Conservation (phyloP, 2,888 invertebrate species). For the Drosophila algonquin region DNA sequence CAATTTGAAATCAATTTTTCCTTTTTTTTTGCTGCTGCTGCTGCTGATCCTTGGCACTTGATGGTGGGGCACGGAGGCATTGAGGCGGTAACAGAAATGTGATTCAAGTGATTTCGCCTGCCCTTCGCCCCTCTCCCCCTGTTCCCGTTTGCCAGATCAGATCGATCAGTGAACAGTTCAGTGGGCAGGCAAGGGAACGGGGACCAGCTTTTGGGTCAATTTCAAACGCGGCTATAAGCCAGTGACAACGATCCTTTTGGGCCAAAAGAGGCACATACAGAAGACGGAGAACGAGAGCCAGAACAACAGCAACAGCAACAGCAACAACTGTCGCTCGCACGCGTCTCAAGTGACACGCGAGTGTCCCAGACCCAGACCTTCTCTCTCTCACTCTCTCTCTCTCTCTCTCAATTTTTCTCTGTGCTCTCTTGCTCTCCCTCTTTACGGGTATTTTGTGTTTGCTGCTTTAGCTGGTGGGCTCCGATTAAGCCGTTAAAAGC, state of each 20-base stretch:
- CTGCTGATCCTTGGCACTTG: constrained; percentile 39
- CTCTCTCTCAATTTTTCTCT: background rate
- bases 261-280: background rate
- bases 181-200: constrained; percentile 46
- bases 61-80: constrained; percentile 28
- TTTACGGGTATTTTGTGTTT: constrained; percentile 30
- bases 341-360: constrained; percentile 82
- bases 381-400: background rate
- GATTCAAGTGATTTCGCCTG: constrained; percentile 31
- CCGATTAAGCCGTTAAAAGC: constrained; percentile 33
- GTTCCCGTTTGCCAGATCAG: background rate
- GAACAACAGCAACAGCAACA: constrained; percentile 6
- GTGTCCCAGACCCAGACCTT: constrained; percentile 8
- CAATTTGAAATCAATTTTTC: constrained; percentile 40
- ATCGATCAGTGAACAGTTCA: constrained; percentile 69
- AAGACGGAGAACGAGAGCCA: background rate
- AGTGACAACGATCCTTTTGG: constrained; percentile 32
- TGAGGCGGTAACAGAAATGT: constrained; percentile 38
- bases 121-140: background rate
- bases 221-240: constrained; percentile 57
- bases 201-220: constrained; percentile 64
- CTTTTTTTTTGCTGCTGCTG: background rate
- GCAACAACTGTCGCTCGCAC: constrained; percentile 80
- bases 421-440: background rate
- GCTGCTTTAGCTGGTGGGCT: constrained; percentile 14